phyloP scores from a whole-genome alignment of 2,888 invertebrate species.

The Meiosimyza platycephala region DNA sequence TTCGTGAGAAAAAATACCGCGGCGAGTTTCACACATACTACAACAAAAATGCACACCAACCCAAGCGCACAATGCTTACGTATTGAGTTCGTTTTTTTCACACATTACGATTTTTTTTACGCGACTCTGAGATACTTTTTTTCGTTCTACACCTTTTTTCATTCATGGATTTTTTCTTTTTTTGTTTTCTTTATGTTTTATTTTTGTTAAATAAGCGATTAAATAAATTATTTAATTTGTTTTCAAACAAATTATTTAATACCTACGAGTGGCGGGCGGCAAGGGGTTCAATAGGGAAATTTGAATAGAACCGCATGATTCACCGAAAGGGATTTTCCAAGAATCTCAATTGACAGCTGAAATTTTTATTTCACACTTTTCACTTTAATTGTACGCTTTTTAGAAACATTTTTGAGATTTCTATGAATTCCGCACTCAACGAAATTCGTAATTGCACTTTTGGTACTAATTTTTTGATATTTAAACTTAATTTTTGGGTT shows the following conservation, averaged over 20 bases:
- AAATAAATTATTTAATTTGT: slow-evolving; percentile 32
- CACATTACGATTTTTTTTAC: too few relatives aligned
- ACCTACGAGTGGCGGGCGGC: background rate
- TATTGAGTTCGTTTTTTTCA: too few relatives aligned
- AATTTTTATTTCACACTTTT: slow-evolving; percentile 2
- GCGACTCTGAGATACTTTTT: too few relatives aligned
- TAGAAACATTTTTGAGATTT: background rate
- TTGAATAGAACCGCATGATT: too few relatives aligned
- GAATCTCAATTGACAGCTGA: too few relatives aligned
- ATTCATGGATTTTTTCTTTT: slow-evolving; percentile 12
- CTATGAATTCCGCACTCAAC: background rate
- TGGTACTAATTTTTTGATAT: background rate
- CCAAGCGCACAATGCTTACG: too few relatives aligned
- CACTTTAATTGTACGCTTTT: background rate
- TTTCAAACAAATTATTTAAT: slow-evolving; percentile 29
- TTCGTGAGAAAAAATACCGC: too few relatives aligned
- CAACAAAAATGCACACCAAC: too few relatives aligned
- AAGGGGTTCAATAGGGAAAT: background rate
- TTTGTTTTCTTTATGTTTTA: slow-evolving; percentile 7
- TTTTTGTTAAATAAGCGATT: slow-evolving; percentile 30
- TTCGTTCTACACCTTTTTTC: background rate
- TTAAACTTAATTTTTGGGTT: background rate
- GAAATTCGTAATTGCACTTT: background rate
- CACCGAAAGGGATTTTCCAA: too few relatives aligned
- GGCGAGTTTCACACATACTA: background rate